Evolutionary conservation across 1,140 invertebrate species (phyloP).

Genomic region (Lepidurus arcticus): DNA sequence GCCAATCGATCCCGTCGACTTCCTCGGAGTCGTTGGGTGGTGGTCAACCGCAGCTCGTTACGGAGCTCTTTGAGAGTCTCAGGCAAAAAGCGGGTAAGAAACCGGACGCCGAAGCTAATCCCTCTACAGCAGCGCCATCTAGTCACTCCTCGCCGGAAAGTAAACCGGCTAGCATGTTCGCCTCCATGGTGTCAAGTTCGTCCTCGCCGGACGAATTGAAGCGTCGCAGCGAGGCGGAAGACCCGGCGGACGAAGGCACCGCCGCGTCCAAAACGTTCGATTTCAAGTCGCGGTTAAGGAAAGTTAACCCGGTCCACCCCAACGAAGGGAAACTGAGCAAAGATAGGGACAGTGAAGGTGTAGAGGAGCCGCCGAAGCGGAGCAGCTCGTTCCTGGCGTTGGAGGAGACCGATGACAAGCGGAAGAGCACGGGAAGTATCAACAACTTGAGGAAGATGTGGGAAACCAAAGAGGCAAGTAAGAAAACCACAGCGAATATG

Average conservation of each 20-base stretch:
- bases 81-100: slow-evolving; percentile 30
- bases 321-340: not conserved
- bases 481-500: not conserved
- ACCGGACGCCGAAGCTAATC: not conserved
- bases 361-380: slow-evolving; percentile 30
- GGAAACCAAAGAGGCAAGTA: slow-evolving; percentile 55
- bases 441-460: slow-evolving; percentile 86
- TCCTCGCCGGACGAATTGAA: not conserved
- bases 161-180: not conserved
- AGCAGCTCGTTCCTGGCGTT: slow-evolving; percentile 37
- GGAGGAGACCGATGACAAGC: slow-evolving; percentile 72
- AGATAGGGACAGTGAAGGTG: not conserved
- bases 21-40: slow-evolving; percentile 25
- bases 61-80: slow-evolving; percentile 54
- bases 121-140: slow-evolving; percentile 1
- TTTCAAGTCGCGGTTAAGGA: slow-evolving; percentile 74
- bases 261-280: slow-evolving; percentile 46
- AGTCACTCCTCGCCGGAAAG: slow-evolving; percentile 20
- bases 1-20: not conserved
- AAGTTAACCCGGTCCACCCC: slow-evolving; percentile 55
- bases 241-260: not conserved
- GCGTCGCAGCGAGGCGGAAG: not conserved
- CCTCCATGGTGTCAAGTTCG: not conserved
- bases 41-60: slow-evolving; percentile 51
- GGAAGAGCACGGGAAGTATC: slow-evolving; percentile 87